These are phyloP conservation scores for Actinostola sp. DNA, from an alignment of 92 coral and sea anemone species.

Conservation along the genomic window DNA sequence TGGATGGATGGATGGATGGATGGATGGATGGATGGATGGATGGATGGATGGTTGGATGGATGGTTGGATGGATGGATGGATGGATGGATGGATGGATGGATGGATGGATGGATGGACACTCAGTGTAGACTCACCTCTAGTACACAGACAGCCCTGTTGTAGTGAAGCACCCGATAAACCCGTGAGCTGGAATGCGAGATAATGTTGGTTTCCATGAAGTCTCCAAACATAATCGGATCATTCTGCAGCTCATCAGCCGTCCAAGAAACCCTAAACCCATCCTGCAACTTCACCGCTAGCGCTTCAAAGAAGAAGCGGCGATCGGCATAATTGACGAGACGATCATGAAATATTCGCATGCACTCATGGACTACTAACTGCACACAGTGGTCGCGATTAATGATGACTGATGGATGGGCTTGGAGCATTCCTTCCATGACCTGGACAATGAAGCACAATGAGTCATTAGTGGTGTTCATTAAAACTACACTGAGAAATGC, in stretches of 20 bases:
- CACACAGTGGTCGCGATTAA: slow-evolving; percentile 78
- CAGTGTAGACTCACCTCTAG: slow-evolving; percentile 69
- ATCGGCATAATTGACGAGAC: slow-evolving; percentile 85
- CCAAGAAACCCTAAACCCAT: slow-evolving; percentile 72
- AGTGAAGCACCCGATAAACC: slow-evolving; percentile 69
- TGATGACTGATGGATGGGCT: slow-evolving; percentile 82
- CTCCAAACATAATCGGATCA: slow-evolving; percentile 85
- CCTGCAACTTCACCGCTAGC: slow-evolving; percentile 73
- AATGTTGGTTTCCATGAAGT: slow-evolving; percentile 69
- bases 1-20: too few relatives aligned
- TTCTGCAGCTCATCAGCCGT: slow-evolving; percentile 55
- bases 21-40: too few relatives aligned
- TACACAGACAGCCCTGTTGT: slow-evolving; percentile 68
- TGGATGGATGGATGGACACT: too few relatives aligned
- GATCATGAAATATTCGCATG: slow-evolving; percentile 92
- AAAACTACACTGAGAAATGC: too few relatives aligned
- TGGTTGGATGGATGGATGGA: too few relatives aligned
- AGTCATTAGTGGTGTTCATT: too few relatives aligned
- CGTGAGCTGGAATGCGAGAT: slow-evolving; percentile 52
- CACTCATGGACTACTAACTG: slow-evolving; percentile 90
- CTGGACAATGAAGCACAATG: slow-evolving; percentile 17
- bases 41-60: too few relatives aligned
- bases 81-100: too few relatives aligned
- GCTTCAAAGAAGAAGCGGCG: slow-evolving; percentile 75
- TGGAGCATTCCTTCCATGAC: slow-evolving; percentile 91